Conservation (phyloP, 2,888 invertebrate genomes). For the Acleris sparsana region DNA sequence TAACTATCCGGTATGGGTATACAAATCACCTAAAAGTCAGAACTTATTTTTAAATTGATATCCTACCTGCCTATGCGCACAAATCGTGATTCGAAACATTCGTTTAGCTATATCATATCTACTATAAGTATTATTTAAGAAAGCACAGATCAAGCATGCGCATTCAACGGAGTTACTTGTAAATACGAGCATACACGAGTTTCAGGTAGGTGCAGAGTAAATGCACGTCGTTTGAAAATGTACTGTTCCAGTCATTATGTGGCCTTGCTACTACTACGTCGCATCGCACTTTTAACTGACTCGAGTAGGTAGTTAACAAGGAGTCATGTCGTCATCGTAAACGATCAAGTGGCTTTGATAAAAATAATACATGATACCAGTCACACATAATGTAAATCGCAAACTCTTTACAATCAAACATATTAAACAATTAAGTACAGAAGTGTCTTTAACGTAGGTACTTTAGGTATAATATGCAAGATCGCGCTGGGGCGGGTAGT, state of each 20-base stretch:
- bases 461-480: not conserved
- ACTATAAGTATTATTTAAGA: too few relatives aligned
- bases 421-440: not conserved
- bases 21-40: too few relatives aligned
- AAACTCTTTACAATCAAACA: not conserved
- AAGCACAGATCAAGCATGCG: too few relatives aligned
- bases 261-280: slow-evolving; percentile 30
- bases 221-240: slow-evolving; percentile 26
- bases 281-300: slow-evolving; percentile 39
- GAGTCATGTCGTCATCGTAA: slow-evolving; percentile 26
- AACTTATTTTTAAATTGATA: too few relatives aligned
- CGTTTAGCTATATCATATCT: too few relatives aligned
- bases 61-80: too few relatives aligned
- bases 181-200: not conserved
- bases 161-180: too few relatives aligned
- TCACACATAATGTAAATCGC: slow-evolving; percentile 11
- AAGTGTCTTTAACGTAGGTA: slow-evolving; percentile 14
- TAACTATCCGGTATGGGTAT: too few relatives aligned
- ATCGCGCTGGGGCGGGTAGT: slow-evolving; percentile 12
- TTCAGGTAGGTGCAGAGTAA: slow-evolving; percentile 7
- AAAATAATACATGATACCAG: slow-evolving; percentile 2
- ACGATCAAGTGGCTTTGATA: not conserved
- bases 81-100: too few relatives aligned
- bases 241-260: slow-evolving; percentile 34
- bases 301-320: slow-evolving; percentile 40